phyloP scores from a whole-genome alignment of 1,140 invertebrate genomes.

The Latrodectus geometricus region DNA sequence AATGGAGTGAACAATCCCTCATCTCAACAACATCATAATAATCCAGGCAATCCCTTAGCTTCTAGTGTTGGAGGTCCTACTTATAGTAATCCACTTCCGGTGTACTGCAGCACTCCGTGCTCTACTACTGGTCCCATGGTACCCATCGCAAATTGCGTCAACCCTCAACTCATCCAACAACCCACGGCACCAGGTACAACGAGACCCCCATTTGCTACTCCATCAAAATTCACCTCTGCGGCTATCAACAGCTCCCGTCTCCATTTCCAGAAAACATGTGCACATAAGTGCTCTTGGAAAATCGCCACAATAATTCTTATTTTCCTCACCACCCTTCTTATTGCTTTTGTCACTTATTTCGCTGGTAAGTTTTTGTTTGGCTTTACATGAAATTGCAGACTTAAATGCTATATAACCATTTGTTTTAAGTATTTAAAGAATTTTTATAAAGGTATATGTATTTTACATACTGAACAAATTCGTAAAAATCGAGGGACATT shows the following conservation, averaged over 20 bases:
- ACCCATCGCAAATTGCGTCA: constrained; percentile 63
- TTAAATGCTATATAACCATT: no score
- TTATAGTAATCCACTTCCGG: constrained; percentile 62
- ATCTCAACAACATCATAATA: constrained; percentile 8
- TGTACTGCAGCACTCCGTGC: constrained; percentile 62
- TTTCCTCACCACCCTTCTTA: constrained; percentile 82
- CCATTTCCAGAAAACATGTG: constrained; percentile 89
- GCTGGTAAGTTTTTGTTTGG: constrained; percentile 76
- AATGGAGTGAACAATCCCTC: constrained; percentile 40
- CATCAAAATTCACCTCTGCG: constrained; percentile 61
- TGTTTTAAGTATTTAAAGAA: no score
- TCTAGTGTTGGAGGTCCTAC: constrained; percentile 48
- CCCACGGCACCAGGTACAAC: constrained; percentile 41
- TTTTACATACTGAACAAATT: no score
- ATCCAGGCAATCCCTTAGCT: constrained; percentile 40
- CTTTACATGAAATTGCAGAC: no score
- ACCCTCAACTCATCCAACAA: constrained; percentile 63
- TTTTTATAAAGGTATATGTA: no score
- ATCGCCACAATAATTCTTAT: constrained; percentile 88
- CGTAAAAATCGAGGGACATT: no score
- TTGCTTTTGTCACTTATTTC: constrained; percentile 86
- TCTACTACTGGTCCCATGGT: constrained; percentile 65
- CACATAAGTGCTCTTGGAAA: constrained; percentile 84
- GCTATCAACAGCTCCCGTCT: constrained; percentile 73
- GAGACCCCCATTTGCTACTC: constrained; percentile 41